These are phyloP conservation scores for Dufourea novaeangliae DNA, from an alignment of 1,140 invertebrate genomes.

Conservation along the genomic window DNA sequence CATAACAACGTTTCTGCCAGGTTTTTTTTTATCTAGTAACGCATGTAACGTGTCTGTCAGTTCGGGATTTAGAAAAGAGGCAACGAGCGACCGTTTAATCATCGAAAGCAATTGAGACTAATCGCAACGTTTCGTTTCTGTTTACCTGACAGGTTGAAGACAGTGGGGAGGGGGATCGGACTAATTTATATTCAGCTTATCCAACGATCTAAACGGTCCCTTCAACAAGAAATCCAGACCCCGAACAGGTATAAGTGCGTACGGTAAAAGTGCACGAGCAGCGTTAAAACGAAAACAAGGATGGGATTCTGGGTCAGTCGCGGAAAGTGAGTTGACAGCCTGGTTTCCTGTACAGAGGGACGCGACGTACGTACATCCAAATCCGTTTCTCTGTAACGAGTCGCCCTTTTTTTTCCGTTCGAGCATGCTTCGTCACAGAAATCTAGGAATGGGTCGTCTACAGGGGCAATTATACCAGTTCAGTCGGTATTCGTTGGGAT, in stretches of 20 bases:
- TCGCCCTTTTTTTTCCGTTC: not conserved
- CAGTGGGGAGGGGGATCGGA: not conserved
- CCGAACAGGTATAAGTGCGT: slow-evolving; percentile 15
- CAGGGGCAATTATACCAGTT: slow-evolving; percentile 27
- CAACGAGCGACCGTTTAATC: not conserved
- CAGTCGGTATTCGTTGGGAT: slow-evolving; percentile 18
- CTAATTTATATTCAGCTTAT: slow-evolving; percentile 11
- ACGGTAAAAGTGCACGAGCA: slow-evolving; percentile 55
- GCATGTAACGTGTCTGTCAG: too few species aligned
- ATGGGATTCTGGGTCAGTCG: slow-evolving; percentile 65
- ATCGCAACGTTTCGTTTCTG: not conserved
- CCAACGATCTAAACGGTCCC: slow-evolving; percentile 4
- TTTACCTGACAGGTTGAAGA: not conserved
- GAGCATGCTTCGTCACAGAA: not conserved
- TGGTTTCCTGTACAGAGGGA: slow-evolving; percentile 29
- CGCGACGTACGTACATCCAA: not conserved
- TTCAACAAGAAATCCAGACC: slow-evolving; percentile 46
- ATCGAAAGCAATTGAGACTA: not conserved
- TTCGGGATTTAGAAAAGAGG: not conserved
- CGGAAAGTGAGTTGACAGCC: slow-evolving; percentile 71
- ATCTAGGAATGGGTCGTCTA: not conserved
- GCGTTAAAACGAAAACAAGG: slow-evolving; percentile 56
- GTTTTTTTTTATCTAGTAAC: too few species aligned
- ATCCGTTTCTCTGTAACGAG: slow-evolving; percentile 1
- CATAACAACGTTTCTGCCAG: too few species aligned